These are phyloP conservation scores for Apteryx owenii DNA, from an alignment of 2,113 vertebrate species.

Conservation along the genomic window DNA sequence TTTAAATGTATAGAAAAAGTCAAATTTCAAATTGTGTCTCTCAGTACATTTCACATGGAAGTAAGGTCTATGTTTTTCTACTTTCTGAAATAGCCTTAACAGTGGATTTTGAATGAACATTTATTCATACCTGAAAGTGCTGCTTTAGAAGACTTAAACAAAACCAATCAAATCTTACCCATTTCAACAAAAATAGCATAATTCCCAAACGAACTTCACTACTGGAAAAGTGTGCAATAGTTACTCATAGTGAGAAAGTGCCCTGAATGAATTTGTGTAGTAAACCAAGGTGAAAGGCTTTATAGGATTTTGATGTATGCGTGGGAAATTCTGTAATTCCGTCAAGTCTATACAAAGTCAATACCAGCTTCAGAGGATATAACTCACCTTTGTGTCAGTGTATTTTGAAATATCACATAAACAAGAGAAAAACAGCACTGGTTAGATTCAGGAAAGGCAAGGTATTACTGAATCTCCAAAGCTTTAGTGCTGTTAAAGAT, in stretches of 20 bases:
- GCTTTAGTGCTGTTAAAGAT: background rate
- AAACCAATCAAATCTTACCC: background rate
- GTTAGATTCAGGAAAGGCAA: background rate
- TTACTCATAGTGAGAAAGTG: background rate
- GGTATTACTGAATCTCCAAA: background rate
- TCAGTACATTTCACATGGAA: background rate
- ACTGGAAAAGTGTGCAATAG: background rate
- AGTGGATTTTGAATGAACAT: background rate
- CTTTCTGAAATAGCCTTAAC: background rate
- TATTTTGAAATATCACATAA: background rate
- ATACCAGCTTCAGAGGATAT: background rate
- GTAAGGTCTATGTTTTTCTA: background rate
- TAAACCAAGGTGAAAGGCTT: background rate
- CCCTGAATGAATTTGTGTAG: background rate
- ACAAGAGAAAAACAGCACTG: background rate
- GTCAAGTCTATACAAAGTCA: background rate
- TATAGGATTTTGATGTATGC: background rate
- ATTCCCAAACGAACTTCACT: background rate
- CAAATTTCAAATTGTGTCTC: background rate
- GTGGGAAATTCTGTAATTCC: background rate
- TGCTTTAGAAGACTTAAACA: background rate
- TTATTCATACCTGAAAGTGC: background rate
- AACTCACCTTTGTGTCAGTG: background rate
- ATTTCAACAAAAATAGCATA: background rate
- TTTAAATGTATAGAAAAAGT: background rate